Evolutionary conservation across 2,888 invertebrate genomes (phyloP).

Genomic region (Microctonus brassicae): DNA sequence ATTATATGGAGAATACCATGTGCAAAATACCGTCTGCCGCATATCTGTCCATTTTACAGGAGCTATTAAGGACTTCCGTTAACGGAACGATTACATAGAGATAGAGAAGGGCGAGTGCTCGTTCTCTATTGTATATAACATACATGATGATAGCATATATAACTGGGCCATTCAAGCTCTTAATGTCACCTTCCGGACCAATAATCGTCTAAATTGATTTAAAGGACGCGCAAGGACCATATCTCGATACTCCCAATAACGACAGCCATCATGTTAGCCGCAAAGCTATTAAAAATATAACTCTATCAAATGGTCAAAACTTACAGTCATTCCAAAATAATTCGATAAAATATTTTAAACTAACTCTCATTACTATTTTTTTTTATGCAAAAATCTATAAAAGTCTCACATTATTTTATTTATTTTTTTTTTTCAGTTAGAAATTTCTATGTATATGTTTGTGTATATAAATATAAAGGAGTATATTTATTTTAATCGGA

Average conservation of each 20-base stretch:
- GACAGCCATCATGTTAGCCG: background rate
- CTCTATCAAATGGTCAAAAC: background rate
- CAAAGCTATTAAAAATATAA: background rate
- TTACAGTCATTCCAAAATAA: background rate
- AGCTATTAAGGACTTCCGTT: slow-evolving; percentile 56
- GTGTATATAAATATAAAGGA: too few species aligned
- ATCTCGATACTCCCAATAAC: background rate
- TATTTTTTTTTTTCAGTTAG: too few species aligned
- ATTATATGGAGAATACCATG: slow-evolving; percentile 34
- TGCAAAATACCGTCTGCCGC: slow-evolving; percentile 42
- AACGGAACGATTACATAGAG: slow-evolving; percentile 50
- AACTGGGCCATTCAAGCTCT: background rate
- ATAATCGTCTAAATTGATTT: slow-evolving; percentile 27
- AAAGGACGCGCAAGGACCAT: background rate
- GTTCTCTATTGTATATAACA: slow-evolving; percentile 4
- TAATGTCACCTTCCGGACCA: slow-evolving; percentile 9
- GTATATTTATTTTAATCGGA: background rate
- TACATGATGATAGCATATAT: slow-evolving; percentile 5
- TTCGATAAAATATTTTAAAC: background rate
- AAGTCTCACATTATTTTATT: too few species aligned
- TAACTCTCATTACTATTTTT: background rate
- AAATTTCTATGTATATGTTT: too few species aligned
- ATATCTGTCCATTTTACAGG: slow-evolving; percentile 54
- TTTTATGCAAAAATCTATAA: background rate
- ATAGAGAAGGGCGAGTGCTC: slow-evolving; percentile 36